These are phyloP conservation scores for Hoplodrina blanda DNA, from an alignment of 2,888 invertebrate species.

Conservation along the genomic window DNA sequence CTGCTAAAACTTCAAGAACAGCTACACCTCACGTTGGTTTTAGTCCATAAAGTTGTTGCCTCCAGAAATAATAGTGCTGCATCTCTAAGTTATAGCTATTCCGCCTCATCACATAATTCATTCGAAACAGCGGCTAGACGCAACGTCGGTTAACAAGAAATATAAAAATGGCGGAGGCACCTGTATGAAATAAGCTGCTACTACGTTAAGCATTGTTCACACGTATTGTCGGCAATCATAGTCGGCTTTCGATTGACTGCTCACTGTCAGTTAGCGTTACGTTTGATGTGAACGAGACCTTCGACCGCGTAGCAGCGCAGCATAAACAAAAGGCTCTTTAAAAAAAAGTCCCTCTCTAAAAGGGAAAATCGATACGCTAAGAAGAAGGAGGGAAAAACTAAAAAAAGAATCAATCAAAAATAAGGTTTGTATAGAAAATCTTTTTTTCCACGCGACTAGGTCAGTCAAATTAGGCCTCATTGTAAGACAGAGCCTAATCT, in stretches of 20 bases:
- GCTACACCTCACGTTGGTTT: background rate
- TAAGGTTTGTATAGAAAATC: no score
- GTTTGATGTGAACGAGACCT: no score
- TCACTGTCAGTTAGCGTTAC: no score
- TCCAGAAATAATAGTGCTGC: slow-evolving; percentile 25
- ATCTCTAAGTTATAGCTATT: slow-evolving; percentile 17
- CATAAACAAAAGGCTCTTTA: background rate
- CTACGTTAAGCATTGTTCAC: background rate
- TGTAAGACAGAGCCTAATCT: no score
- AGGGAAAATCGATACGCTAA: no score
- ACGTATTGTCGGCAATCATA: no score
- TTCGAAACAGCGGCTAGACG: slow-evolving; percentile 44
- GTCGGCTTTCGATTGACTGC: no score
- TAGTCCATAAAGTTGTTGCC: slow-evolving; percentile 23
- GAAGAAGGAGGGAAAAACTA: no score
- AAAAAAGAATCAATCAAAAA: no score
- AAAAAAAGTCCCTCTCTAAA: background rate
- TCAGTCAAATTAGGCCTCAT: no score
- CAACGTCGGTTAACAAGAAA: slow-evolving; percentile 10
- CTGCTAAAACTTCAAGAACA: slow-evolving; percentile 4
- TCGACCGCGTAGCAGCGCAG: slow-evolving; percentile 2
- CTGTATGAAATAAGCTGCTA: slow-evolving; percentile 13
- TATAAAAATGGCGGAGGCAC: slow-evolving; percentile 35
- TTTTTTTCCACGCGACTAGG: no score
- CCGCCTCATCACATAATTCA: slow-evolving; percentile 40